Base-by-base conservation (phyloP, 2,113 vertebrate genomes). In the Syrrhaptes paradoxus region DNA sequence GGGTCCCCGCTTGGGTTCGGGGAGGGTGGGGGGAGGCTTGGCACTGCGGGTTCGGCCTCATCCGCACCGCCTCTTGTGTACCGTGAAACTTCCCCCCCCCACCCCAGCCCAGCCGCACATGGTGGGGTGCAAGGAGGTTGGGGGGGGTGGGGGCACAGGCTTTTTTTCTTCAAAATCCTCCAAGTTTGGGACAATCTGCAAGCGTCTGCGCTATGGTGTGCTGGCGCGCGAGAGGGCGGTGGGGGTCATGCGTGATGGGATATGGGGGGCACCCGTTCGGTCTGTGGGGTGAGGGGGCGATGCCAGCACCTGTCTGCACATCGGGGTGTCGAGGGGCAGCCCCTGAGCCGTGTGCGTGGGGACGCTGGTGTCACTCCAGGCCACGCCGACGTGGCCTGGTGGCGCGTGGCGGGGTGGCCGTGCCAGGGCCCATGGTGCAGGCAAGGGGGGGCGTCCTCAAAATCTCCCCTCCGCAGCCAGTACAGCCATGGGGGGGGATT, bases 301-400 rank as follows among this genome's bases (percentile, higher is more conserved):
- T 52, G 62, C 31, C 13, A 2, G 38, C 9, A 38, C 38, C 41
- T 1, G 0, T 3, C 9, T 4, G 16, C 2, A 3, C 6, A 7
- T 15, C 2, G 46, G 66, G 75, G 24, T 28, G 63, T 19, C 2
- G 1, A 80, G 81, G 68, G 68, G 24, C n/a, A 26, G 73, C 71
- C 32, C 49, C 4, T 3, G 36, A 11, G 79, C 22, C 11, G 3
- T 17, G 7, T 7, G 71, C 7, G 1, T 38, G 79, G 83, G 86
- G 79, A 71, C 62, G 0, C 41, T 0, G 57, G 52, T 94, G 93
- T 92, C 89, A 70, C 83, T 57, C 26, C 31, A 58, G 94, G 94
- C 91, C 85, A 49, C 3, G 46, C 67, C 46, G 2, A 68, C 51
- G 22, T 61, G 93, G 43, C 54, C 66, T 4, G 2, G 18, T 22